A percentile compares a stretch with the other conserved stretches of the same genome.
These are phyloP conservation scores for Vandiemenella viatica DNA, from an alignment of 2,888 invertebrate species.

Conservation along the genomic window DNA sequence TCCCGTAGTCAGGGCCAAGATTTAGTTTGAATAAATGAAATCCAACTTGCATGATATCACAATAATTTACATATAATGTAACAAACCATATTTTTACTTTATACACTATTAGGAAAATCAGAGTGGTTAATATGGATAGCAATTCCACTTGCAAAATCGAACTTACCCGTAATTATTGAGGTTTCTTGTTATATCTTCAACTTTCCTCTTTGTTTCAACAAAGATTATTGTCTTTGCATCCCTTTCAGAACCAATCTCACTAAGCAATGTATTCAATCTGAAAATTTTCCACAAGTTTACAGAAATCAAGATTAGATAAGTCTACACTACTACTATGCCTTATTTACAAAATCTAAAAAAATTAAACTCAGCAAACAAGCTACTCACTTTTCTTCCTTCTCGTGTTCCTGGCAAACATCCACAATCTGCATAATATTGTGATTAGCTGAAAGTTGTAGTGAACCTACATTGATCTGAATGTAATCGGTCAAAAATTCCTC, in stretches of 20 bases:
- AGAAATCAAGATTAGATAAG: too few relatives aligned
- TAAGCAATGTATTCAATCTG: conserved; percentile 61
- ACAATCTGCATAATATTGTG: conserved; percentile 86
- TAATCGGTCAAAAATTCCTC: conserved; percentile 92
- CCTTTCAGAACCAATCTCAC: conserved; percentile 80
- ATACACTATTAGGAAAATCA: too few relatives aligned
- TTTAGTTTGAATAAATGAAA: too few relatives aligned
- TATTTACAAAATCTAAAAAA: not conserved
- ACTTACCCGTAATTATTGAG: conserved; percentile 60
- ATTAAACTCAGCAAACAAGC: not conserved
- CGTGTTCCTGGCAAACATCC: conserved; percentile 85
- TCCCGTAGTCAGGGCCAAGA: too few relatives aligned
- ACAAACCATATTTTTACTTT: too few relatives aligned
- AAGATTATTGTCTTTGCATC: conserved; percentile 96
- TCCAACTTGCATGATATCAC: too few relatives aligned
- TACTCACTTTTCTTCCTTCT: conserved; percentile 49
- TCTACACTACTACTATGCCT: not conserved
- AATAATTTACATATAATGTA: too few relatives aligned
- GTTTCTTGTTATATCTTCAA: conserved; percentile 79
- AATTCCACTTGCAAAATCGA: too few relatives aligned
- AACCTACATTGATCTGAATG: conserved; percentile 94
- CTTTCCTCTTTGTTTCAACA: conserved; percentile 93
- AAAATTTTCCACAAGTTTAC: too few relatives aligned
- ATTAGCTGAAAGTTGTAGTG: conserved; percentile 80
- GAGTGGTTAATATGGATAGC: too few relatives aligned